phyloP scores from a whole-genome alignment of 2,113 vertebrate species.

The Apodemus sylvaticus region DNA sequence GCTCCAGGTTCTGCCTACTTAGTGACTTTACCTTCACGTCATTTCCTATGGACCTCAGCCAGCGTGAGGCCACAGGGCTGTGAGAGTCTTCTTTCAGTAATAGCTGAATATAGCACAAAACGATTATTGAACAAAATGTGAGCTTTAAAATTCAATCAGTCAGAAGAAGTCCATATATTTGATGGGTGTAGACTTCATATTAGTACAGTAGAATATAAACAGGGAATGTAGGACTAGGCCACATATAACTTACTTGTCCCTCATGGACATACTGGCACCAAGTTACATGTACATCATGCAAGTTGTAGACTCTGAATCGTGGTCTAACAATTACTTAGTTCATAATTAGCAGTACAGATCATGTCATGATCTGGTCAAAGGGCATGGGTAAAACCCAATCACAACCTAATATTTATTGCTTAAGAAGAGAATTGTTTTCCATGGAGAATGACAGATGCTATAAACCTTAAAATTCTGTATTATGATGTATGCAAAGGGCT shows the following conservation, averaged over 20 bases:
- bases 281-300: neutral
- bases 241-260: neutral
- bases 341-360: neutral
- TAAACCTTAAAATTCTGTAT: neutral
- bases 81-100: neutral
- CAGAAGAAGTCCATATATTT: neutral
- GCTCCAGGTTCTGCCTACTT: neutral
- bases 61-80: neutral
- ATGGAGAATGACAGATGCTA: neutral
- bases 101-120: neutral
- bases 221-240: neutral
- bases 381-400: neutral
- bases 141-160: neutral
- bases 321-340: neutral
- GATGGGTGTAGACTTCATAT: neutral
- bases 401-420: slow-evolving; percentile 1
- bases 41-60: neutral
- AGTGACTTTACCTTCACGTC: neutral
- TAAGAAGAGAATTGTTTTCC: neutral
- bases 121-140: neutral
- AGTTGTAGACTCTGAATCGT: neutral
- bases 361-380: neutral
- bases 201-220: neutral
- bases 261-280: neutral
- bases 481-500: neutral